Evolutionary conservation across 2,797 vertebrate genomes (phyloP), one percentile per base, ranked within the genome.

Genomic region (Acanthurus lineatus): DNA sequence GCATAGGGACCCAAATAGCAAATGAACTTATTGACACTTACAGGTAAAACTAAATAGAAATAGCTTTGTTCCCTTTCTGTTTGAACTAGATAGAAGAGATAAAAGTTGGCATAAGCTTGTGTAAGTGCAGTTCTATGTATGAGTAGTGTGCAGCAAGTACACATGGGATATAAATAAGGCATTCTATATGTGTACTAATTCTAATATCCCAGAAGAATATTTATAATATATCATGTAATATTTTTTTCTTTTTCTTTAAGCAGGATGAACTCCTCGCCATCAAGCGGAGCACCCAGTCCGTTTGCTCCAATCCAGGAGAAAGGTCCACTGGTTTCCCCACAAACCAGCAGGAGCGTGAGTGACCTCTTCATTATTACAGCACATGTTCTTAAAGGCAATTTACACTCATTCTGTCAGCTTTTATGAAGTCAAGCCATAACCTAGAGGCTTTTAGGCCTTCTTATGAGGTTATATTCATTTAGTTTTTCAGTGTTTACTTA

Each of bases 1-100:
- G 97, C 94, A 97, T 98, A 79, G 97, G 97, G 49, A 96, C 96
- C 72, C 97, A 97, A 94, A 98, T 98, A 20, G 97, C 97, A 35
- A 97, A 96, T 69, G 97, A 98, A 91, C 96, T 97, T 72, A 94
- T 96, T 60, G 97, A 98, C 90, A 94, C 96, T 69, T 95, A 96
- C 93, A 97, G 97, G 97, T 97, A 2, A 19, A 61, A 16, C 22
- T 12, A 42, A 25, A 58, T 4, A 19, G 10, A 35, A 62, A 15
- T 17, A 32, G 7, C 25, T 44, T 6, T 2, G n/a, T 53, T 44
- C 58, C 1, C 3, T 59, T 2, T 45, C 5, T 44, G 6, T 60
- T 49, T 58, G 12, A 20, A 14, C n/a, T 11, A 17, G 44, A 22
- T 9, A 1, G 7, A 11, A 15, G 7, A 28, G 7, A 20, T 32